Base-by-base conservation (phyloP, 1,140 invertebrate species). In the Planococcus citri region DNA sequence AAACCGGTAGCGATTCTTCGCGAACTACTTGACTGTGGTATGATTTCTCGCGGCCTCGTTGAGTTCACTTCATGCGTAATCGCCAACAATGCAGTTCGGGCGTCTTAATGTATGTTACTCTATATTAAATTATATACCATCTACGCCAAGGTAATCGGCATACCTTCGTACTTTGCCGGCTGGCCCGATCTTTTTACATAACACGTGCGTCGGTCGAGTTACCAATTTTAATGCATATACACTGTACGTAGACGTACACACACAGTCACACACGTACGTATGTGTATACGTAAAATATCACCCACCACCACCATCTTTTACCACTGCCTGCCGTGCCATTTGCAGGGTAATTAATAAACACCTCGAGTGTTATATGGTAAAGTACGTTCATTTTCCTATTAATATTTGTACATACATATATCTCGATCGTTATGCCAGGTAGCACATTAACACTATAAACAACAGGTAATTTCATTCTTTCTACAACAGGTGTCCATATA, bases 301-400 rank as follows among this genome's bases (percentile, higher is more conserved):
- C n/a, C n/a, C n/a, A n/a, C n/a, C n/a, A n/a, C n/a, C n/a, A n/a
- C n/a, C n/a, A n/a, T n/a, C n/a, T n/a, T n/a, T n/a, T n/a, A n/a
- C 21, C 22, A 25, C 20, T 24, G 29, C 29, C 29, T 33, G 4
- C 21, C 60, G 25, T 9, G 21, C 51, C 3, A 20, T n/a, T n/a
- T n/a, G n/a, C n/a, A n/a, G 57, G 3, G 60, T 64, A 64, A 64
- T 64, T 64, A 64, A 25, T 64, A 64, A 64, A 27, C 60, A 64
- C 60, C 22, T 64, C 60, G 60, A 25, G 22, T 64, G 24, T 17
- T 4, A 4, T 51, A 51, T 12, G 29, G 4, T n/a, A n/a, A n/a
- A n/a, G n/a, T n/a, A n/a, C n/a, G n/a, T n/a, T n/a, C n/a, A n/a
- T n/a, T n/a, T n/a, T n/a, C n/a, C n/a, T n/a, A n/a, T n/a, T n/a